A percentile compares a stretch with the other conserved stretches of the same genome.
These are phyloP conservation scores for Tauraco erythrolophus DNA, from an alignment of 2,113 vertebrate genomes.

Conservation along the genomic window DNA sequence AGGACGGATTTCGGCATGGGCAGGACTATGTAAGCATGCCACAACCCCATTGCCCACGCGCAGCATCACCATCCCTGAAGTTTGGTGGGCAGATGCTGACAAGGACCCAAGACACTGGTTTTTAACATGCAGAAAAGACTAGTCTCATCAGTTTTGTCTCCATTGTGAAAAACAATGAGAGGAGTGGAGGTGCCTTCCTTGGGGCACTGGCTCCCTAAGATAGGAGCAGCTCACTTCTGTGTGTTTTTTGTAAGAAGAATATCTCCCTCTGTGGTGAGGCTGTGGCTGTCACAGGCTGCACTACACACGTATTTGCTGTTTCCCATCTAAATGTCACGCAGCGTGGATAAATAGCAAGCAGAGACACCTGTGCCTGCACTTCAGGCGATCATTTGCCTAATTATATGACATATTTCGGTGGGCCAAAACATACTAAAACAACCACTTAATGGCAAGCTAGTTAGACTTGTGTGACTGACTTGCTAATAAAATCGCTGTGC, in stretches of 20 bases:
- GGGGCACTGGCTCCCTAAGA: neutral
- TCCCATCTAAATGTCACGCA: neutral
- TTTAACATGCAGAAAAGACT: neutral
- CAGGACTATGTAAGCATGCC: neutral
- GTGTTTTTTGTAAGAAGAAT: neutral
- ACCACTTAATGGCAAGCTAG: neutral
- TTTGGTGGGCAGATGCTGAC: neutral
- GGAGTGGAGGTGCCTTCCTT: neutral
- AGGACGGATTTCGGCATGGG: neutral
- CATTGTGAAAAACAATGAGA: neutral
- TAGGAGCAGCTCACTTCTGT: neutral
- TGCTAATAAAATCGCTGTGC: neutral
- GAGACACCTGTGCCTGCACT: neutral
- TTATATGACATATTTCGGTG: neutral
- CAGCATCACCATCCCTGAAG: neutral
- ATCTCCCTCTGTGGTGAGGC: neutral
- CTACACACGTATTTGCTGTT: neutral
- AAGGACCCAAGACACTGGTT: neutral
- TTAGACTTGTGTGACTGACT: neutral
- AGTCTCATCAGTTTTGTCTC: neutral
- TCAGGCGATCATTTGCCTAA: conserved; percentile 29
- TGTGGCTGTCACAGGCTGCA: neutral
- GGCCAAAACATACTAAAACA: conserved; percentile 34
- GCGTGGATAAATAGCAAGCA: conserved; percentile 22
- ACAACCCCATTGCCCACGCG: neutral